Evolutionary conservation across 1,140 invertebrate genomes (phyloP), one percentile per base, ranked within the genome.

Genomic region (Aleiodes sp.): DNA sequence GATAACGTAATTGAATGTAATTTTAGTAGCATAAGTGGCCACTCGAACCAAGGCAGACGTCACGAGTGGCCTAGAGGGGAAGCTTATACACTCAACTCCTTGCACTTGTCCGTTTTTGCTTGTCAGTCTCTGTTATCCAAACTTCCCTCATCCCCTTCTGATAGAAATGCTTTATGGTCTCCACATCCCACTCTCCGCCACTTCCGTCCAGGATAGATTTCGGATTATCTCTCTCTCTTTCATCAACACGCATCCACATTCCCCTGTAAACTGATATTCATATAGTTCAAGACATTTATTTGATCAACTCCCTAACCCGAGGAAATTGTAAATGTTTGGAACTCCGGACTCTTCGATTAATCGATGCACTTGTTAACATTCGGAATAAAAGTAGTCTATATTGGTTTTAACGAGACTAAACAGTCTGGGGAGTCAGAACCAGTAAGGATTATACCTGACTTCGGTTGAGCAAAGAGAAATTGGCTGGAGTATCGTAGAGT

Each of bases 21-120:
- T 86, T 86, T 86, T 85, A 85, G 84, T 83, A 84, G 80, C 83
- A 84, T 82, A 83, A 86, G 84, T 86, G 83, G 73, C 68, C 79
- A 81, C 84, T 86, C 77, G 83, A n/a, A 85, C 74, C 69, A 59
- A 76, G 68, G 80, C 84, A 85, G 84, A 86, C 84, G 84, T 86
- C 83, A 85, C 80, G 73, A 86, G 83, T 83, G 77, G 71, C 73
- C 72, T 67, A 68, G 59, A 62, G 70, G 64, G 66, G 29, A 57
- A 68, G 21, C 31, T 35, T 10, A 52, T 52, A 52, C 74, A 78
- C 77, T 77, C 74, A 70, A 72, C 73, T 78, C 78, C 75, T 77
- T 80, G 74, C 76, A 79, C 78, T 81, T 79, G 78, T 76, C 72
- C 74, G 68, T 24, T 75, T 76, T 67, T 46, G 63, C 73, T n/a